Evolutionary conservation across 1,140 invertebrate species (phyloP).

Genomic region (Drosophila subobscura): DNA sequence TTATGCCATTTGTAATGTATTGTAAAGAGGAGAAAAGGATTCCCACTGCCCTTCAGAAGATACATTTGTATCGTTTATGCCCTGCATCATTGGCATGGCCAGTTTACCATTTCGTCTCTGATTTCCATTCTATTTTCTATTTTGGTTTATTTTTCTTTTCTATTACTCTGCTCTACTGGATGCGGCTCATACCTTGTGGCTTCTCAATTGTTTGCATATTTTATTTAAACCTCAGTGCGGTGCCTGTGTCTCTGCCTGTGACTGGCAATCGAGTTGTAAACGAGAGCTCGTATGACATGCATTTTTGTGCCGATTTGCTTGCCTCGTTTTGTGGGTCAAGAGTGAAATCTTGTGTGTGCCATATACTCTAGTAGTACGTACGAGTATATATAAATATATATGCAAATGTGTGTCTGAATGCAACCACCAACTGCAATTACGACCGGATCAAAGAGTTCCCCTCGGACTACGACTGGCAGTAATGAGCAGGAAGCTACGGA

Average conservation of each 20-base stretch:
- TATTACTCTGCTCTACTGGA: slow-evolving; percentile 24
- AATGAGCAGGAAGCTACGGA: neutral
- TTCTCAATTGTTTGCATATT: slow-evolving; percentile 65
- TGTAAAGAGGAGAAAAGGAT: slow-evolving; percentile 16
- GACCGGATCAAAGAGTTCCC: slow-evolving; percentile 32
- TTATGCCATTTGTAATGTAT: slow-evolving; percentile 35
- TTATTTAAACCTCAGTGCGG: slow-evolving; percentile 49
- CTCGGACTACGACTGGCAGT: slow-evolving; percentile 24
- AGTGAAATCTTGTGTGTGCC: slow-evolving; percentile 8
- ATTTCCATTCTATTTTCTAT: slow-evolving; percentile 30
- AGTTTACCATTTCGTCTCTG: too few relatives aligned
- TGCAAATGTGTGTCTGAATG: slow-evolving; percentile 4
- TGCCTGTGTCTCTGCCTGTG: slow-evolving; percentile 20
- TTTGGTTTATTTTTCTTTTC: slow-evolving; percentile 11
- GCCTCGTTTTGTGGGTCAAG: slow-evolving; percentile 65
- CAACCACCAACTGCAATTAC: slow-evolving; percentile 42
- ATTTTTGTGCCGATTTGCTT: slow-evolving; percentile 58
- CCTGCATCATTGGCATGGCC: slow-evolving; percentile 60
- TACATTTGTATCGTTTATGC: slow-evolving; percentile 43
- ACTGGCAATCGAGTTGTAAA: slow-evolving; percentile 12
- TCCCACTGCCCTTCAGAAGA: neutral
- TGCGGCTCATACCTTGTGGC: slow-evolving; percentile 63
- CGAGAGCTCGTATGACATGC: slow-evolving; percentile 46
- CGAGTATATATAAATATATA: slow-evolving; percentile 14
- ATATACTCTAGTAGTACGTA: neutral